Evolutionary conservation across 2,888 invertebrate genomes (phyloP), one percentile per base, ranked within the genome.

Genomic region (Torymus texanus): DNA sequence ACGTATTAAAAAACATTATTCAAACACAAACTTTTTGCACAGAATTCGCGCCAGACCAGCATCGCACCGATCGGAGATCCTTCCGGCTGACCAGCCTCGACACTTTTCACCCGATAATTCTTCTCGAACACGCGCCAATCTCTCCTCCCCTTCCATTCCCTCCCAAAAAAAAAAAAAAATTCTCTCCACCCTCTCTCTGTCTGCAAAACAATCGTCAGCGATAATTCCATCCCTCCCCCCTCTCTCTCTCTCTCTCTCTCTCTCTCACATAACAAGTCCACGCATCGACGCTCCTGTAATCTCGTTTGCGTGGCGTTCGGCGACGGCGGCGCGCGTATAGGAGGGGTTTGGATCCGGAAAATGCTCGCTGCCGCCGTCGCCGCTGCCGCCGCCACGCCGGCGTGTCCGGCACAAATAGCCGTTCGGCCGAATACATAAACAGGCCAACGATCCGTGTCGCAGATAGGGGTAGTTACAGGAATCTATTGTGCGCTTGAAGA

Each of bases 401-500:
- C 78, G 82, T 80, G 84, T 84, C 85, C 85, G 85, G 86, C 85
- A 86, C 86, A 86, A 88, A 87, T 88, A 88, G 86, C 85, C 86
- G 84, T 86, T 81, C 86, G 84, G 84, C 84, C 85, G 85, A 87
- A 87, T 88, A 85, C 87, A 84, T 88, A 87, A 88, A 87, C 86
- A 88, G 84, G 66, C 71, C 83, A 85, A 85, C 86, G 87, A 88
- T 87, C 87, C 84, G 85, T 83, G 82, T 83, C 84, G 84, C 83
- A 84, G 86, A 87, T 88, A 85, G 84, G 84, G 85, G 84, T 86
- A 86, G 86, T 87, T 87, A 86, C 87, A 86, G 87, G 85, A 86
- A 86, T 86, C 86, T 84, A 88, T 87, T 88, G 87, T 87, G 85
- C 84, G 83, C 84, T 86, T 83, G 82, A 84, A 76, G 83, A 75